Evolutionary conservation across 2,113 vertebrate species (phyloP).

Genomic region (Gambusia holbrooki): DNA sequence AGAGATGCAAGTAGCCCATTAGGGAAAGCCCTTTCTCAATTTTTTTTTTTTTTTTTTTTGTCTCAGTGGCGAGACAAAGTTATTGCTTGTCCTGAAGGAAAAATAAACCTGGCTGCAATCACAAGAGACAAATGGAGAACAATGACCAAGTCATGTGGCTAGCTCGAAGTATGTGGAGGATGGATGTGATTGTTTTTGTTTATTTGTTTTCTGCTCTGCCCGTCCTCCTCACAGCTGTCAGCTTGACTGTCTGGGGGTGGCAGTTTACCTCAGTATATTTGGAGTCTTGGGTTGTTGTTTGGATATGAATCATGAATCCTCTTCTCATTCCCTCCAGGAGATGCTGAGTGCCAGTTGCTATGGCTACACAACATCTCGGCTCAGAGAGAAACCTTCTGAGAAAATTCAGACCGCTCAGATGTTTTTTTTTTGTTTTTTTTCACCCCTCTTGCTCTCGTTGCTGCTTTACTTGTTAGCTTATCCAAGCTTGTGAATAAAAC

Average conservation of each 20-base stretch:
- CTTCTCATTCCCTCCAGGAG: slow-evolving; percentile 61
- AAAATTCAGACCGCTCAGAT: slow-evolving; percentile 49
- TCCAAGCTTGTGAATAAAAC: slow-evolving; percentile 22
- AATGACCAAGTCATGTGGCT: slow-evolving; percentile 35
- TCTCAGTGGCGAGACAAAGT: slow-evolving; percentile 25
- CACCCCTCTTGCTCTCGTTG: slow-evolving; percentile 23
- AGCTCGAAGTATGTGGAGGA: slow-evolving; percentile 3
- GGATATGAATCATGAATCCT: slow-evolving; percentile 72
- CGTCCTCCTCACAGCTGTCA: slow-evolving; percentile 69
- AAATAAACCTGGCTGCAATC: slow-evolving; percentile 36
- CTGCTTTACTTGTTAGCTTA: slow-evolving; percentile 6
- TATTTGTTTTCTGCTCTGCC: slow-evolving; percentile 63
- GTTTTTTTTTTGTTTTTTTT: slow-evolving; percentile 48
- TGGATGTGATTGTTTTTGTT: slow-evolving; percentile 55
- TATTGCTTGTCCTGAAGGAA: slow-evolving; percentile 28
- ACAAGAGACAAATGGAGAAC: slow-evolving; percentile 37
- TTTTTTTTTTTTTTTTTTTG: slow-evolving; percentile 18
- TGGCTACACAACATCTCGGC: slow-evolving; percentile 60
- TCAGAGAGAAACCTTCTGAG: slow-evolving; percentile 61
- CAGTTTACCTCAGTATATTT: slow-evolving; percentile 71
- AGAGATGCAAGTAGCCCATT: slow-evolving; percentile 11
- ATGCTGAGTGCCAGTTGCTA: slow-evolving; percentile 70
- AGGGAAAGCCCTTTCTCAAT: slow-evolving; percentile 13
- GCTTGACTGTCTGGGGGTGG: slow-evolving; percentile 66
- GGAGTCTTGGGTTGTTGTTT: slow-evolving; percentile 72